These are phyloP conservation scores for Pseudachorutes palmiensis DNA, from an alignment of 1,140 invertebrate genomes.

Conservation along the genomic window DNA sequence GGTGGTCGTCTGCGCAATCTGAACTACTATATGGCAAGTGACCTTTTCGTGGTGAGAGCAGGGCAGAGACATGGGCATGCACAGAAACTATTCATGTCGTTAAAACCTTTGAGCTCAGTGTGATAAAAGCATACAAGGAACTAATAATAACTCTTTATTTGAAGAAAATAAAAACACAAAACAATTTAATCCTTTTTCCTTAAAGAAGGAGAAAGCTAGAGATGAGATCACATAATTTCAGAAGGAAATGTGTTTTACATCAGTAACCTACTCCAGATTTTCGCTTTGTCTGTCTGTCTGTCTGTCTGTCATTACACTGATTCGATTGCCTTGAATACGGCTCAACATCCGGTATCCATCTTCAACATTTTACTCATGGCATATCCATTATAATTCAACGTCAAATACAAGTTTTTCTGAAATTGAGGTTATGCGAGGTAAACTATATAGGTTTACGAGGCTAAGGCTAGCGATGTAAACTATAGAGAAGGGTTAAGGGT, in stretches of 20 bases:
- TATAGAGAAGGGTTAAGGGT: too few species aligned
- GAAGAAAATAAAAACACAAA: neutral
- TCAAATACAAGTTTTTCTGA: too few species aligned
- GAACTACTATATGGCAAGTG: neutral
- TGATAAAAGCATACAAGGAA: neutral
- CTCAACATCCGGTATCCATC: too few species aligned
- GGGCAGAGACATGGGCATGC: neutral
- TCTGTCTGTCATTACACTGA: neutral
- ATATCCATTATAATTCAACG: too few species aligned
- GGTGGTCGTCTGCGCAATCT: neutral
- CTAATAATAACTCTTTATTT: neutral
- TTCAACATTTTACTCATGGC: too few species aligned
- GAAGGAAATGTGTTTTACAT: neutral
- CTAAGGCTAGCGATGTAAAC: too few species aligned
- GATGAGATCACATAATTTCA: neutral
- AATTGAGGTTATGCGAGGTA: too few species aligned
- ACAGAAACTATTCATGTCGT: constrained; percentile 7
- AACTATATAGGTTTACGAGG: too few species aligned
- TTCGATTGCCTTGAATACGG: too few species aligned
- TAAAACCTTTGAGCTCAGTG: constrained; percentile 2
- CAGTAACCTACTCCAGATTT: too few species aligned
- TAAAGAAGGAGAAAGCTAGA: neutral
- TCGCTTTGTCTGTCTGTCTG: neutral
- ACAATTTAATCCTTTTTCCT: neutral
- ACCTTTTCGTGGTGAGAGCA: neutral